phyloP scores from a whole-genome alignment of 2,888 invertebrate species.

The Rambutsinella grinnellia region DNA sequence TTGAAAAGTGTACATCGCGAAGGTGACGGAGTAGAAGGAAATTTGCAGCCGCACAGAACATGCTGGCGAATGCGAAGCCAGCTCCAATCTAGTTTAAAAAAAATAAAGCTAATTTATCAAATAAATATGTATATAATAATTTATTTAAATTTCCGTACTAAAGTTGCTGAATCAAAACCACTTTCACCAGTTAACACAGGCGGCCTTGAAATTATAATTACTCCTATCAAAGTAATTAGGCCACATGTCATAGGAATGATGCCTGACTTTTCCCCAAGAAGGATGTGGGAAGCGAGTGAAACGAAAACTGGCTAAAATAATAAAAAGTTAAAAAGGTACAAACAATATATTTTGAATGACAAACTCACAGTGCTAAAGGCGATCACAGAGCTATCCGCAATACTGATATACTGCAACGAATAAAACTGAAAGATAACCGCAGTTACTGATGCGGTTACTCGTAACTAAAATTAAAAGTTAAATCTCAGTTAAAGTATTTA shows the following conservation, averaged over 20 bases:
- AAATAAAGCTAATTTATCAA: not conserved
- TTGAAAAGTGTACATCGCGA: conserved; percentile 15
- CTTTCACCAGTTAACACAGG: conserved; percentile 48
- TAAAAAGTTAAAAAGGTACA: too few species aligned
- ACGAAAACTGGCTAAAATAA: not conserved
- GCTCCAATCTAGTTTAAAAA: conserved; percentile 36
- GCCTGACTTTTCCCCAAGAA: conserved; percentile 49
- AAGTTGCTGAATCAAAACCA: conserved; percentile 25
- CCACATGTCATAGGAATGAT: conserved; percentile 44
- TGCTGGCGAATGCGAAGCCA: conserved; percentile 27
- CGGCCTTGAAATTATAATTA: conserved; percentile 52
- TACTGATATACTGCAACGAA: not conserved
- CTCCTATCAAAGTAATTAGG: conserved; percentile 48
- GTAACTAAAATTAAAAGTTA: not conserved
- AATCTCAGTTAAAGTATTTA: too few species aligned
- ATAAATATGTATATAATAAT: conserved; percentile 2
- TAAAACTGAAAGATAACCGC: not conserved
- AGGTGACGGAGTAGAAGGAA: conserved; percentile 39
- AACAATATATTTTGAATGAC: too few species aligned
- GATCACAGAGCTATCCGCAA: not conserved
- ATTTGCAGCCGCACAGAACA: conserved; percentile 32
- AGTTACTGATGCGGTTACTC: not conserved
- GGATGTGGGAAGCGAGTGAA: not conserved
- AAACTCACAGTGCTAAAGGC: not conserved
- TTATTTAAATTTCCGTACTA: not conserved